Conservation (phyloP, 2,888 invertebrate genomes). For the Harpalus rufipes region DNA sequence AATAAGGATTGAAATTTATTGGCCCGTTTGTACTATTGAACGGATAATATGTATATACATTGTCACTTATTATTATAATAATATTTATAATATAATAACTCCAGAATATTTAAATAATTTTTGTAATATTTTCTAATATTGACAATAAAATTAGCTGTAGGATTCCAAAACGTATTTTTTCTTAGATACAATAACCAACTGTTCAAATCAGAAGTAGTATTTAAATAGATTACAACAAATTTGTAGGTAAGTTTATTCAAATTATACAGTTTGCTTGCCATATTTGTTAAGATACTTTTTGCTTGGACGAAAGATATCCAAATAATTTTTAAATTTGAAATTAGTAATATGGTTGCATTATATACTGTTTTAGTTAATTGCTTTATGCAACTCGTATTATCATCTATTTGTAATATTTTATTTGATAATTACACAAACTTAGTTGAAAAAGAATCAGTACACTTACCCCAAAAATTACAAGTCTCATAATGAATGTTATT, state of each 20-base stretch:
- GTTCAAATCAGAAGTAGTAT: background rate
- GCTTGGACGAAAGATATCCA: background rate
- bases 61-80: slow-evolving; percentile 1
- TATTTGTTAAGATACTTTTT: background rate
- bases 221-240: background rate
- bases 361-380: too few species aligned
- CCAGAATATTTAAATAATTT: slow-evolving; percentile 12
- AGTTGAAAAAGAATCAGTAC: too few species aligned
- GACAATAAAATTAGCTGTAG: slow-evolving; percentile 28
- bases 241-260: background rate
- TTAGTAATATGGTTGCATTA: too few species aligned
- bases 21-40: slow-evolving; percentile 5
- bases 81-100: slow-evolving; percentile 34
- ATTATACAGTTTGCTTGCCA: background rate
- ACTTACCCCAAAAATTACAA: too few species aligned
- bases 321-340: too few species aligned
- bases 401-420: too few species aligned
- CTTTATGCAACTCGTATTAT: too few species aligned
- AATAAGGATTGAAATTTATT: background rate
- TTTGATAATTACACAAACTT: too few species aligned
- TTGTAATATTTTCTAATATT: slow-evolving; percentile 9
- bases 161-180: slow-evolving; percentile 34
- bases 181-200: background rate
- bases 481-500: too few species aligned
- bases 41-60: slow-evolving; percentile 41